A percentile compares a stretch with the other conserved stretches of the same genome.
phyloP scores from a whole-genome alignment of 2,888 invertebrate genomes.

The Lithophane leautieri region DNA sequence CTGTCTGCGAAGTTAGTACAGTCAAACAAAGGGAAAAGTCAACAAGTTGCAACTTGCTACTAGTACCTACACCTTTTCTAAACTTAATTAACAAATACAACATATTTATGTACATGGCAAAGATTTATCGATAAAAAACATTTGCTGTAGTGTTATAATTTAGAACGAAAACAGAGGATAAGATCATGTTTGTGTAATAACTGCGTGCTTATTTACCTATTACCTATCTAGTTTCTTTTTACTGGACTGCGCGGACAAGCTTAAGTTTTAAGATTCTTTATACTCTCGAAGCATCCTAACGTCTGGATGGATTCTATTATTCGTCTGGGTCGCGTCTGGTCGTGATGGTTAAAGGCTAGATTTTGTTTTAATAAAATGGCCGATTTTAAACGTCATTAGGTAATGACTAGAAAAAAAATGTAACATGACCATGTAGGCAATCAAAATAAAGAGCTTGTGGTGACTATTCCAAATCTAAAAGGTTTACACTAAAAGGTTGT shows the following conservation, averaged over 20 bases:
- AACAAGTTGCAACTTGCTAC: not conserved
- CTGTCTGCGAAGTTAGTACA: constrained; percentile 42
- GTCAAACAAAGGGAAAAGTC: constrained; percentile 9
- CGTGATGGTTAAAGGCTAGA: not conserved
- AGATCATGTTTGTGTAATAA: not conserved
- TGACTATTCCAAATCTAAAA: not conserved
- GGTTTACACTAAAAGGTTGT: not conserved
- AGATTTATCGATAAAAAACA: not conserved
- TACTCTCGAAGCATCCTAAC: not conserved
- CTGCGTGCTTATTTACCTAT: not conserved
- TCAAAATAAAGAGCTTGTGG: not conserved
- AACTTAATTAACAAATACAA: not conserved
- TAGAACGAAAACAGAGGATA: not conserved
- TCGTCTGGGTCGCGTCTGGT: not conserved
- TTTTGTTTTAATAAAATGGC: not conserved
- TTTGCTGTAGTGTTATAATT: not conserved
- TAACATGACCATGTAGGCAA: not conserved
- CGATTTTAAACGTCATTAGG: too few relatives aligned
- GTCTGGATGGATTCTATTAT: not conserved
- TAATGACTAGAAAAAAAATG: too few relatives aligned
- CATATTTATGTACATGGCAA: not conserved
- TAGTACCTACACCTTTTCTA: too few relatives aligned
- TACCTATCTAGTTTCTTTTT: not conserved
- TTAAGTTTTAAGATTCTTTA: not conserved
- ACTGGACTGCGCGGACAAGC: not conserved